Base-by-base conservation (phyloP, 1,140 invertebrate genomes). In the Stratiolaelaps scimitus region DNA sequence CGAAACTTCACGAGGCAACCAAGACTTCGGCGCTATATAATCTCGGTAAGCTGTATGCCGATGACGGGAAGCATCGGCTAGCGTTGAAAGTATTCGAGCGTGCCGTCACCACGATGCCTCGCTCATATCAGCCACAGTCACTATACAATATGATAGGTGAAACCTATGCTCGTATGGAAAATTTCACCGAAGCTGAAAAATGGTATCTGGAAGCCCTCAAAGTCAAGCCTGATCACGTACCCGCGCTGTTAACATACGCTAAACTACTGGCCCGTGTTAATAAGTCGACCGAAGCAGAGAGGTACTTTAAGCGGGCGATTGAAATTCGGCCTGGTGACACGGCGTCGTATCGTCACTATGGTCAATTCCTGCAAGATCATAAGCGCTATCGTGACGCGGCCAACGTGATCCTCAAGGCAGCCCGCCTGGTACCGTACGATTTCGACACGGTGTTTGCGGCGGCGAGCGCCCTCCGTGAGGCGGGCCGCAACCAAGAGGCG, bases 21-120 rank as follows among this genome's bases (percentile, higher is more conserved):
- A 83, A 87, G 70, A 86, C 92, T 43, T 91, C 92, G 4, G 89
- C 91, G 2, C 80, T 95, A 15, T 84, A 94, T 67, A 91, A 95
- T 74, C 79, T 95, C 67, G 92, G 91, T 6, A 83, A 88, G 26
- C 80, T 97, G 28, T 87, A 90, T 72, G 87, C 87, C 17, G 90
- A 94, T 71, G 83, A 91, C 71, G 86, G 87, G 1, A 82, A 85
- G 71, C 81, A 87, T 71, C 65, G 74, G 67, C 74, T 75, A 70
- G 90, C 92, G 7, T 80, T 95, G n/a, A 81, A 83, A n/a, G 82
- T 88, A 1, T 96, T 93, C 74, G 82, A 85, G 67, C 84, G 92
- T 75, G 92, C 92, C 0, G 79, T 94, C 2, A 79, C 83, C 67
- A 83, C 84, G 69, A 79, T 91, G 71, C 91, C 92, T 0, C 77